Evolutionary conservation across 2,113 vertebrate species (phyloP), one percentile per base, ranked within the genome.

Genomic region (Leptobrachium leishanense): DNA sequence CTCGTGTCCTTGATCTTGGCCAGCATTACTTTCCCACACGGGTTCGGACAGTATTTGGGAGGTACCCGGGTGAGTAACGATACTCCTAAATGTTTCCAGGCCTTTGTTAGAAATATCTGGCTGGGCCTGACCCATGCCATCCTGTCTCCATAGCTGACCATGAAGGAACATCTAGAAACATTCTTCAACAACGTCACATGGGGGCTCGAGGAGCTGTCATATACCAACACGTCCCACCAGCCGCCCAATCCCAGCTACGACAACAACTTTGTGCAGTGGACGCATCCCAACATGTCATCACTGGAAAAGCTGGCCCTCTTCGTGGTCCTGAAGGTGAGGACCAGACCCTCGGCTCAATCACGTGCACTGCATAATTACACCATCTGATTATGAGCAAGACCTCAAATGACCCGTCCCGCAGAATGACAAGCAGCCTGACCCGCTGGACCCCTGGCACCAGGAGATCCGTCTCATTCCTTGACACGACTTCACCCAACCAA

Each of bases 151-250:
- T 50, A 84, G 84, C 70, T 84, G 1, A 74, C 82, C 15, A 84
- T 84, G 84, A 84, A 84, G 57, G 79, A 84, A 53, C 84, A 81
- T 2, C 69, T 84, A 43, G 82, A 84, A 57, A 84, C 79, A 0
- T 80, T 84, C 70, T 83, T 84, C 68, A 83, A 79, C 73, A 84
- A 84, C 20, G 10, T 71, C 31, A 84, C 83, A 3, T 84, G 84
- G 84, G 79, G 79, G 0, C 43, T 43, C 5, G 82, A 79, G 41
- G 84, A 84, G 55, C 9, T 68, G 9, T 65, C 67, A 1, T 2
- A 0, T 1, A 1, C 54, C 2, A 84, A 81, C 4, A 39, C 7
- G 12, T 72, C 74, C 40, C 31, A 2, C 0, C 81, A 70, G 54
- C 82, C 81, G 10, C 77, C 77, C 11, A 15, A 68, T 13, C 76